phyloP scores from a whole-genome alignment of 2,797 vertebrate genomes.

The Peromyscus melanophrys region DNA sequence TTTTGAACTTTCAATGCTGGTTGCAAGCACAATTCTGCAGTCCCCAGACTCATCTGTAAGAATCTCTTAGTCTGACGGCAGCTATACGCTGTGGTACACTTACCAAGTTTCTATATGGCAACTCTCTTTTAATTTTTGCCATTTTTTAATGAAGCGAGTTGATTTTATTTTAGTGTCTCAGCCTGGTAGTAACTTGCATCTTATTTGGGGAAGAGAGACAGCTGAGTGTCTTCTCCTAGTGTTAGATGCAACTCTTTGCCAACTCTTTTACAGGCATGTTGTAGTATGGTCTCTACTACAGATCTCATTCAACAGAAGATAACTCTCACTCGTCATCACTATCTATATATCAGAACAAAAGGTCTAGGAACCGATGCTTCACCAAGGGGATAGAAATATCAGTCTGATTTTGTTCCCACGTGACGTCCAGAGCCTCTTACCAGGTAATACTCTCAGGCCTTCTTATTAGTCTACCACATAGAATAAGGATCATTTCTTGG shows the following conservation, averaged over 20 bases:
- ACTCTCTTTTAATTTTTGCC: slow-evolving; percentile 63
- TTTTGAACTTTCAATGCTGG: slow-evolving; percentile 56
- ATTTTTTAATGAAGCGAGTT: slow-evolving; percentile 66
- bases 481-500: not conserved
- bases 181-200: slow-evolving; percentile 19
- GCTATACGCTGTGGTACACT: slow-evolving; percentile 4
- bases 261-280: not conserved
- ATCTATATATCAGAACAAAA: not conserved
- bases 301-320: not conserved
- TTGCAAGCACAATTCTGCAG: not conserved
- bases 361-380: not conserved
- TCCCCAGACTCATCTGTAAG: slow-evolving; percentile 12
- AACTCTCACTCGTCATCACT: not conserved
- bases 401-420: slow-evolving; percentile 50
- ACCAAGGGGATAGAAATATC: slow-evolving; percentile 33
- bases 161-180: slow-evolving; percentile 64
- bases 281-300: not conserved
- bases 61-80: slow-evolving; percentile 52
- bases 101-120: not conserved
- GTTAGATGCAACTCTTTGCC: not conserved
- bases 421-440: not conserved
- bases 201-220: slow-evolving; percentile 43
- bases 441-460: not conserved
- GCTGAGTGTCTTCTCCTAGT: not conserved
- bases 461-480: not conserved